Base-by-base conservation (phyloP, 2,797 vertebrate species). In the Rhabdomys pumilio region DNA sequence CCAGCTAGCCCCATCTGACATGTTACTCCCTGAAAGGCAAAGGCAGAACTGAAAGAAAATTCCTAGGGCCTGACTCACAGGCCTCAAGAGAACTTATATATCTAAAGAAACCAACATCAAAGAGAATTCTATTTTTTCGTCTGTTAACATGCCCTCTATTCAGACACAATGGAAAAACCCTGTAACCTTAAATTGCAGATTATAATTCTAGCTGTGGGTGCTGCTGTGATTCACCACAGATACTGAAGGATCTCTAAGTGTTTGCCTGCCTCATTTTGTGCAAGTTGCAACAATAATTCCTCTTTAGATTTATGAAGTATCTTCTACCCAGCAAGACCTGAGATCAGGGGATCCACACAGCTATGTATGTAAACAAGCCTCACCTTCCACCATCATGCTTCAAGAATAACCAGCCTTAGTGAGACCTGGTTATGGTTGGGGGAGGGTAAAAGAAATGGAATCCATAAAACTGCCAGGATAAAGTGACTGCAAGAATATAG, bases 61-160 rank as follows among this genome's bases (percentile, higher is more conserved):
- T 98, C 91, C 91, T 96, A 87, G 95, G 94, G 63, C 90, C 61
- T 93, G 96, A 97, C 79, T 98, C 97, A 97, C 29, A 96, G 9
- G 93, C 15, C 80, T 96, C 90, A 72, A 63, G 97, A 61, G 67
- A 97, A 97, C 61, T 95, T 95, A 97, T 89, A 93, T 96, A 65
- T 72, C 80, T 94, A 96, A 95, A 97, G 1, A 97, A 82, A 96
- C 3, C 50, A 24, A 79, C 94, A 97, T 97, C 91, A 97, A 96
- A 98, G 89, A n/a, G 91, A 95, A 96, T 76, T 96, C 90, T 93
- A 19, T 92, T 96, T 98, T 98, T 98, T 93, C 65, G 97, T 95
- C 92, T 97, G 96, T 79, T 95, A 94, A 72, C 31, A 34, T 14
- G 11, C 59, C 73, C 91, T 97, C 92, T 85, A 86, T 69, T 92